phyloP scores from a whole-genome alignment of 2,888 invertebrate genomes.

The Hanleya hanleyi region DNA sequence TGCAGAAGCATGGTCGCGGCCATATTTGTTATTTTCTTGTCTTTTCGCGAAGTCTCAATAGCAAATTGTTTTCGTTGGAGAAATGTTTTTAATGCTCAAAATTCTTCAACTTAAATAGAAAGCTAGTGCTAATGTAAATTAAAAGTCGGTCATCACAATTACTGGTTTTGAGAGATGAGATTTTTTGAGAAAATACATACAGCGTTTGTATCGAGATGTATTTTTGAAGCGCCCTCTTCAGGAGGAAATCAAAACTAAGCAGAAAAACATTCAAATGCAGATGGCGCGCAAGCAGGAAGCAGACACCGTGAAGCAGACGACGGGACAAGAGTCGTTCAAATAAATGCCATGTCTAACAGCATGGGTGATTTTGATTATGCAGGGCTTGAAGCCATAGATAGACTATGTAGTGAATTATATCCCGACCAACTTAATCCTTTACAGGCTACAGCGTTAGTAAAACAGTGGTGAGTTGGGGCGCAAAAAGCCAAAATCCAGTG shows the following conservation, averaged over 20 bases:
- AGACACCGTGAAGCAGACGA: background rate
- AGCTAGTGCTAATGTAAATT: no score
- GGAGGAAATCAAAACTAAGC: background rate
- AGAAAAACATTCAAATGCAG: constrained; percentile 1
- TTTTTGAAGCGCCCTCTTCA: no score
- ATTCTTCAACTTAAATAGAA: no score
- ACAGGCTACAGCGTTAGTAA: constrained; percentile 90
- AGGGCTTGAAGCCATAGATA: constrained; percentile 84
- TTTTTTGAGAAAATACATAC: no score
- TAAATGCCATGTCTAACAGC: background rate
- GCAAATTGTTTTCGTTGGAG: no score
- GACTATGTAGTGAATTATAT: constrained; percentile 82
- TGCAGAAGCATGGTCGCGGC: background rate
- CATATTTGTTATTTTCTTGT: constrained; percentile 7
- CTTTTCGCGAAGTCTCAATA: no score
- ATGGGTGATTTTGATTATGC: constrained; percentile 52
- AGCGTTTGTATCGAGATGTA: no score
- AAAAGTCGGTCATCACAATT: no score
- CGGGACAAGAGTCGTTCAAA: no score
- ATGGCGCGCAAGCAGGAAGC: constrained; percentile 1
- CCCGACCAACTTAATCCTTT: constrained; percentile 93
- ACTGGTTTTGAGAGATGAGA: no score
- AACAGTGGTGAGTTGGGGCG: constrained; percentile 89
- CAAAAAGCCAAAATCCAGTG: no score
- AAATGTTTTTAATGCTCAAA: no score